Conservation (phyloP, 2,113 vertebrate genomes). For the Zosterops lateralis region DNA sequence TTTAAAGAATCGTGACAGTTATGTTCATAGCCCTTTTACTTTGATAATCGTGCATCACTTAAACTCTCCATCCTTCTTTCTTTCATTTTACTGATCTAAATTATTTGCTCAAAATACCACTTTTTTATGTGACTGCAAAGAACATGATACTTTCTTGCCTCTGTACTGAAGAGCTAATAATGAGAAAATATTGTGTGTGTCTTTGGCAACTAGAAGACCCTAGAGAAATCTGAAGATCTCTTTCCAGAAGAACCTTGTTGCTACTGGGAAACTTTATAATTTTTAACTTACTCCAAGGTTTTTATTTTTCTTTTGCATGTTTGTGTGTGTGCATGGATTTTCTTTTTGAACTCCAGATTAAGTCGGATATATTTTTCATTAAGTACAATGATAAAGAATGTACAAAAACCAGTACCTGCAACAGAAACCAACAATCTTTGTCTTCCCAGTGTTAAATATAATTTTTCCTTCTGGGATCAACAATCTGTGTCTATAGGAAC, state of each 20-base stretch:
- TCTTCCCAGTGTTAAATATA: neutral
- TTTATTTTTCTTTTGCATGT: neutral
- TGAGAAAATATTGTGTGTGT: constrained; percentile 73
- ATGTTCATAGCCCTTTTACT: constrained; percentile 26
- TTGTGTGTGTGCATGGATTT: neutral
- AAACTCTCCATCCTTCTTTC: neutral
- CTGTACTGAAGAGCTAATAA: constrained; percentile 69
- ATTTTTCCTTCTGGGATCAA: neutral
- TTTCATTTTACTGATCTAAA: constrained; percentile 52
- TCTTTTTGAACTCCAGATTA: constrained; percentile 28
- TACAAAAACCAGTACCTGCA: neutral
- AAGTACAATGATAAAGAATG: neutral
- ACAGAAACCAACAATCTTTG: neutral
- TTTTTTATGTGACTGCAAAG: constrained; percentile 54
- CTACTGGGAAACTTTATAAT: constrained; percentile 50
- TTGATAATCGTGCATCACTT: constrained; percentile 40
- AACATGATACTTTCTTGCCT: constrained; percentile 23
- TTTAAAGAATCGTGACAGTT: neutral
- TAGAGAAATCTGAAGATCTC: constrained; percentile 66
- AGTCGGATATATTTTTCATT: constrained; percentile 12
- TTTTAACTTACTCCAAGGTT: constrained; percentile 53
- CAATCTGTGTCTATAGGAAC: neutral
- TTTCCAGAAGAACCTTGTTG: constrained; percentile 67
- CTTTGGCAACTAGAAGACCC: constrained; percentile 66
- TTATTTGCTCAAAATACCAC: constrained; percentile 51